Evolutionary conservation across 1,140 invertebrate genomes (phyloP).

Genomic region (Chrysomallon squamiferum): DNA sequence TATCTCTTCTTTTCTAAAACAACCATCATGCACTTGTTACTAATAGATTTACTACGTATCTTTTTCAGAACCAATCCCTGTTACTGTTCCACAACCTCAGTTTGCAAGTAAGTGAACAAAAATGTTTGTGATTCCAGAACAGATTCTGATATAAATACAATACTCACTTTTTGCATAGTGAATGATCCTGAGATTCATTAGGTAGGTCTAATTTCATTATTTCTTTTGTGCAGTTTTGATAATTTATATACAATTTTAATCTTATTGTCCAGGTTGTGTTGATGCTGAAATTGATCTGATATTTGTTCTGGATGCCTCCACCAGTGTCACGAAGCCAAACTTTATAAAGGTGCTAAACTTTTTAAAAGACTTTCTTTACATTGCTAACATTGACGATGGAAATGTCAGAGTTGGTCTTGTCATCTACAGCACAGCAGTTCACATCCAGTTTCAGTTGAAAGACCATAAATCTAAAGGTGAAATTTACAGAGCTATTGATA

Average conservation of each 20-base stretch:
- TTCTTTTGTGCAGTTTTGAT: too few species aligned
- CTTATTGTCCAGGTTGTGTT: conserved; percentile 23
- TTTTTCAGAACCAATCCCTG: too few species aligned
- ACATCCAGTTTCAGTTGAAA: conserved; percentile 44
- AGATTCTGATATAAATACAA: too few species aligned
- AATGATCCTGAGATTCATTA: too few species aligned
- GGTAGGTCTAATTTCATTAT: too few species aligned
- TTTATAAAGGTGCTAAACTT: conserved; percentile 48
- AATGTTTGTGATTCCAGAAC: too few species aligned
- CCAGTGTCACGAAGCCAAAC: conserved; percentile 44
- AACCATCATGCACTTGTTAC: too few species aligned
- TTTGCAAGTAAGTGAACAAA: too few species aligned
- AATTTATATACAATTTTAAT: background rate
- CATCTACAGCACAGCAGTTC: conserved; percentile 40
- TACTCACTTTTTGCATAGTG: too few species aligned
- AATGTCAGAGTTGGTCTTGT: conserved; percentile 37
- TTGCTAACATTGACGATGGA: conserved; percentile 38
- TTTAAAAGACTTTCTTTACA: conserved; percentile 36
- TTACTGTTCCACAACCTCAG: too few species aligned
- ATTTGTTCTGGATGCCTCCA: conserved; percentile 53
- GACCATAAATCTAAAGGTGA: conserved; percentile 22
- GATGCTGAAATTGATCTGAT: conserved; percentile 38
- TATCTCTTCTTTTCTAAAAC: too few species aligned
- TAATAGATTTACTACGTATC: too few species aligned
- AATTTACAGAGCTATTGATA: conserved; percentile 37